These are phyloP conservation scores for Ariolimax columbianus DNA, from an alignment of 2,888 invertebrate genomes.

Conservation along the genomic window DNA sequence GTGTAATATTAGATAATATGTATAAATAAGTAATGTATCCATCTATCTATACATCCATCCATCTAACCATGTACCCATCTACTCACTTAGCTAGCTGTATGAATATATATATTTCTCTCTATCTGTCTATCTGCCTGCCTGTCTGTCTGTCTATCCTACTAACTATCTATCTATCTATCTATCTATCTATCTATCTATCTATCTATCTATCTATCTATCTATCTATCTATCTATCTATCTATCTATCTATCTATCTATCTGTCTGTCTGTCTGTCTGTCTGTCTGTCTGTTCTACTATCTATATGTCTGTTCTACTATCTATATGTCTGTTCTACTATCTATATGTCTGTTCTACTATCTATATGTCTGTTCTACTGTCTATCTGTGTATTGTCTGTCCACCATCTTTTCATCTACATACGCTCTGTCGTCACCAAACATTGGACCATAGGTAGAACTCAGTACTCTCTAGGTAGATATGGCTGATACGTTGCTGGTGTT, in stretches of 20 bases:
- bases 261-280: too few species aligned
- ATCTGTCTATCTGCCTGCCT: not conserved
- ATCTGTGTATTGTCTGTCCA: not conserved
- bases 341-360: not conserved
- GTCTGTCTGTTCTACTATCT: not conserved
- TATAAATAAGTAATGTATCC: too few species aligned
- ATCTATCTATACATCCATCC: too few species aligned
- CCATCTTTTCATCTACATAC: not conserved
- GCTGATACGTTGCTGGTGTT: too few species aligned
- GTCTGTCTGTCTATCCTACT: not conserved
- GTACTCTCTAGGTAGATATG: too few species aligned
- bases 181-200: not conserved
- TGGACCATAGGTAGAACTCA: too few species aligned
- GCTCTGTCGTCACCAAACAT: too few species aligned
- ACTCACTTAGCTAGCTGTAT: not conserved
- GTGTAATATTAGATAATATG: too few species aligned
- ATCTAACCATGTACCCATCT: too few species aligned
- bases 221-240: too few species aligned
- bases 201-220: not conserved
- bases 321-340: not conserved
- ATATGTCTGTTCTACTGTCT: not conserved
- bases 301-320: not conserved
- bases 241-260: too few species aligned
- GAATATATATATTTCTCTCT: not conserved
- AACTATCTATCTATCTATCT: not conserved